Evolutionary conservation across 2,797 vertebrate species (phyloP).

Genomic region (Oryzias dopingdopingensis): DNA sequence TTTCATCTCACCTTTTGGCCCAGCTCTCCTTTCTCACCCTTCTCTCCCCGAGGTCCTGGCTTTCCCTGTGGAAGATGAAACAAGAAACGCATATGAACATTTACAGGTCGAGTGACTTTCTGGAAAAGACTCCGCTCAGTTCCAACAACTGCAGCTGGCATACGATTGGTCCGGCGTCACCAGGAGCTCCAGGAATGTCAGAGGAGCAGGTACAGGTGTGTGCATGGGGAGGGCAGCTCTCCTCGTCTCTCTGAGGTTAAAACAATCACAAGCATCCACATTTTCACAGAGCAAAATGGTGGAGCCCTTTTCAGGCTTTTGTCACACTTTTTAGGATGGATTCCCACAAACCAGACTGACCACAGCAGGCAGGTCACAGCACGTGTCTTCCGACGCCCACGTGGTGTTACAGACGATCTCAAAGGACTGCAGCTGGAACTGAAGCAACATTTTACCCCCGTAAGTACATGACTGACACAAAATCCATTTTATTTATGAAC

Average conservation of each 20-base stretch:
- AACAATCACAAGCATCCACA: neutral
- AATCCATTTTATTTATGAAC: too few species aligned
- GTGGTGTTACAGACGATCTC: conserved; percentile 84
- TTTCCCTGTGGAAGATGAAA: conserved; percentile 62
- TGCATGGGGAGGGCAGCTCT: conserved; percentile 81
- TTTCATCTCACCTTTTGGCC: conserved; percentile 71
- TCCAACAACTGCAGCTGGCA: conserved; percentile 39
- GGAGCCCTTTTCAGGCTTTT: too few species aligned
- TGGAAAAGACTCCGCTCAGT: neutral
- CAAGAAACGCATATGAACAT: neutral
- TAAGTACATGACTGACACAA: too few species aligned
- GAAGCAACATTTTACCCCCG: neutral
- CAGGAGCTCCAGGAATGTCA: conserved; percentile 78
- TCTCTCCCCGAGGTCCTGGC: conserved; percentile 75
- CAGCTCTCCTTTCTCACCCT: conserved; percentile 73
- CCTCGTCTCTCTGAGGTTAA: conserved; percentile 83
- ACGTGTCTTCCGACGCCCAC: conserved; percentile 83
- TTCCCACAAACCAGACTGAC: conserved; percentile 65
- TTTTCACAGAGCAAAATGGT: too few species aligned
- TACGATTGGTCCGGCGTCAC: conserved; percentile 83
- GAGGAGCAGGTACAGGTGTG: conserved; percentile 84
- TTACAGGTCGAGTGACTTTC: neutral
- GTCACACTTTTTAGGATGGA: neutral
- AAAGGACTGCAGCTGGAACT: conserved; percentile 92
- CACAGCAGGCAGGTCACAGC: conserved; percentile 88